phyloP scores from a whole-genome alignment of 2,797 vertebrate species.

The Todus mexicanus region DNA sequence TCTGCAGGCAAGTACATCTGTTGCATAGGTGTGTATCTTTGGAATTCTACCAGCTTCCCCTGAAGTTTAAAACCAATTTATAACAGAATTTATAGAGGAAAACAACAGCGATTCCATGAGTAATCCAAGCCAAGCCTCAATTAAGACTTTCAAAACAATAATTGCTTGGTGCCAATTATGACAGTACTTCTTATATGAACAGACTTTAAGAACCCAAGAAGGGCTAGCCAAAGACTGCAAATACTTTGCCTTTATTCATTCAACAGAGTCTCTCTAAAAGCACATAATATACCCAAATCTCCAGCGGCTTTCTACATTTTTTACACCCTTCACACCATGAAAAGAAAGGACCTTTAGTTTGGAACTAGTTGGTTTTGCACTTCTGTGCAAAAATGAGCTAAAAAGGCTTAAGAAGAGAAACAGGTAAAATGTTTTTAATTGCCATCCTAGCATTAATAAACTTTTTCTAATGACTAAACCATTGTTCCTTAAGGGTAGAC shows the following conservation, averaged over 20 bases:
- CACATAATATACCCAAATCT: background rate
- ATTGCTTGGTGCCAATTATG: conserved; percentile 32
- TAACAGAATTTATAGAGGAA: conserved; percentile 2
- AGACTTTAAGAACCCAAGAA: background rate
- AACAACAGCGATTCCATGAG: conserved; percentile 1
- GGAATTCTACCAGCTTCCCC: background rate
- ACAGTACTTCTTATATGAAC: background rate
- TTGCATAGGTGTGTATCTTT: background rate
- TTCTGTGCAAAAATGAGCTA: background rate
- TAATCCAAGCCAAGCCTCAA: conserved; percentile 30
- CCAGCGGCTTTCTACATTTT: background rate
- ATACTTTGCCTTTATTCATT: background rate
- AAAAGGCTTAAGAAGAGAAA: background rate
- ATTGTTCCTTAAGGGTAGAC: background rate
- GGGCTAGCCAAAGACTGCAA: background rate
- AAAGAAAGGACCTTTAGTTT: background rate
- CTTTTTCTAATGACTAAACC: background rate
- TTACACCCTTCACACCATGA: background rate
- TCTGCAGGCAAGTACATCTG: background rate
- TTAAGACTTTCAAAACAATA: conserved; percentile 45
- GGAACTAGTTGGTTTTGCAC: background rate
- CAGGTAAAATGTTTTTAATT: background rate
- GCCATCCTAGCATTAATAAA: background rate
- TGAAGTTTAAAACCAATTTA: background rate
- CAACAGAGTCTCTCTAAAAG: background rate